Conservation (phyloP, 2,113 vertebrate genomes). For the Eurystomus gularis region DNA sequence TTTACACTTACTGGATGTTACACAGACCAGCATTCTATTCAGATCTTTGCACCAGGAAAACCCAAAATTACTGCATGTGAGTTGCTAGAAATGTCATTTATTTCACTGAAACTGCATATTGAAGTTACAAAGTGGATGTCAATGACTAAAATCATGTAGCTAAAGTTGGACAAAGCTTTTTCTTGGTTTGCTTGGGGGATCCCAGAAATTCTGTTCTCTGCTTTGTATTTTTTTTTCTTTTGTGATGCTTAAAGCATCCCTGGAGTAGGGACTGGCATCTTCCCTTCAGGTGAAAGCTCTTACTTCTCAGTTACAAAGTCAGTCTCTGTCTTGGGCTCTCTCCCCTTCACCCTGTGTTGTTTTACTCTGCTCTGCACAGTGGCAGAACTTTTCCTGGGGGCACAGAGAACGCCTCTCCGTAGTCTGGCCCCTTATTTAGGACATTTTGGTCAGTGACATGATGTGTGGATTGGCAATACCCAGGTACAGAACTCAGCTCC, state of each 20-base stretch:
- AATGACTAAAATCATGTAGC: accelerated
- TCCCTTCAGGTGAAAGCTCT: not conserved
- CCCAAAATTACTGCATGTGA: conserved; percentile 86
- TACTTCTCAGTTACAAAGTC: not conserved
- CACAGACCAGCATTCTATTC: conserved; percentile 90
- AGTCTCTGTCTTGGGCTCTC: not conserved
- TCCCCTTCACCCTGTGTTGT: not conserved
- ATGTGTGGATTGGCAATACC: not conserved
- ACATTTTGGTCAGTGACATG: not conserved
- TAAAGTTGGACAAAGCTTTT: not conserved
- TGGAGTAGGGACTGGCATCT: not conserved
- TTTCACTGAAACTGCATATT: not conserved
- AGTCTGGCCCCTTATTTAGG: not conserved
- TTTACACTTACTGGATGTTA: conserved; percentile 90
- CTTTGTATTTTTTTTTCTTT: not conserved
- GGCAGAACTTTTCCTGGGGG: not conserved
- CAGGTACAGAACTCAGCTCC: not conserved
- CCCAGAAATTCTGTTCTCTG: not conserved
- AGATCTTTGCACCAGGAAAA: conserved; percentile 89
- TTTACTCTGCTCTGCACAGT: not conserved
- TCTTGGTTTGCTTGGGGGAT: not conserved
- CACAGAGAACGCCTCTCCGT: not conserved
- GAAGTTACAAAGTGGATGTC: not conserved
- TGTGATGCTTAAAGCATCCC: not conserved
- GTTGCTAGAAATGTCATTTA: conserved; percentile 40